These are phyloP conservation scores for Lasioglossum figueresi DNA, from an alignment of 2,888 invertebrate genomes.

Conservation along the genomic window DNA sequence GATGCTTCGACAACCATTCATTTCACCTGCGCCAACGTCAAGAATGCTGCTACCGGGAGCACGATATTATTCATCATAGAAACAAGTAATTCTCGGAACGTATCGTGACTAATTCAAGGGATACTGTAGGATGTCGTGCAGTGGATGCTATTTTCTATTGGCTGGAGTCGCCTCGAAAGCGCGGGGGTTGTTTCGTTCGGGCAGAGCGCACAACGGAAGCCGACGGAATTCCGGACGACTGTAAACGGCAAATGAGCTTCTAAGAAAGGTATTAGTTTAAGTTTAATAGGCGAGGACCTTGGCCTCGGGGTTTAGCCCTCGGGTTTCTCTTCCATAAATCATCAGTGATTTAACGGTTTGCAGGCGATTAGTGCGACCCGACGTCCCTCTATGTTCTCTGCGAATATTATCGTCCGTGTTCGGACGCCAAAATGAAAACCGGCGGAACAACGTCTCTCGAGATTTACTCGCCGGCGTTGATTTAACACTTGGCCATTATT, in stretches of 20 bases:
- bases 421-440: background rate
- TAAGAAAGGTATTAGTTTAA: conserved; percentile 47
- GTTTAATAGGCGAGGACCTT: conserved; percentile 24
- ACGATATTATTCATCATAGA: background rate
- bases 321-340: conserved; percentile 29
- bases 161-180: too few species aligned
- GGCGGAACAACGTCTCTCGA: background rate
- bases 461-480: background rate
- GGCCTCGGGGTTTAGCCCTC: background rate
- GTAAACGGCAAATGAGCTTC: conserved; percentile 51
- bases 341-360: conserved; percentile 23
- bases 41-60: background rate
- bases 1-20: background rate
- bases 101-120: background rate
- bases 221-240: conserved; percentile 27
- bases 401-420: background rate
- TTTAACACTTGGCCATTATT: background rate
- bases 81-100: background rate
- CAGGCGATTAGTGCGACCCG: background rate
- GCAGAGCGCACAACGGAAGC: conserved; percentile 26
- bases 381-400: background rate
- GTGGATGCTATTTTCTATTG: background rate
- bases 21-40: background rate
- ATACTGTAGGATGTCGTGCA: too few species aligned
- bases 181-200: too few species aligned